Conservation (phyloP, 2,797 vertebrate genomes). For the Chloroceryle inda region DNA sequence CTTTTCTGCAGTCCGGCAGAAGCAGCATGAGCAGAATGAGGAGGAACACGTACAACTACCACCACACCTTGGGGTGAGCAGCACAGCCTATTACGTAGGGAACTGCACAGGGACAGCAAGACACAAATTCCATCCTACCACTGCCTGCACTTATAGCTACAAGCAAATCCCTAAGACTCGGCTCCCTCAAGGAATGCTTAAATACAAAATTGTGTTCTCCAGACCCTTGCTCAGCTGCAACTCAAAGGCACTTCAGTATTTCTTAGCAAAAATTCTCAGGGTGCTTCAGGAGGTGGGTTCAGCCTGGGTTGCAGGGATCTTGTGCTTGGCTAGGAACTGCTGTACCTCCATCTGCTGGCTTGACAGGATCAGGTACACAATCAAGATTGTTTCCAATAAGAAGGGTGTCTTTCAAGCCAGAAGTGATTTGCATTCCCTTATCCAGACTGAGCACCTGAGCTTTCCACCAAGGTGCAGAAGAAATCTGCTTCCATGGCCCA, state of each 20-base stretch:
- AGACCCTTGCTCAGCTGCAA: not conserved
- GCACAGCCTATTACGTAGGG: not conserved
- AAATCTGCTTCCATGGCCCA: fast-evolving
- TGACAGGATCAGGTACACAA: not conserved
- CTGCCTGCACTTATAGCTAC: not conserved
- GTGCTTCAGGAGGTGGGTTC: not conserved
- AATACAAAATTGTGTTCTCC: not conserved
- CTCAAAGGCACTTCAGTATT: not conserved
- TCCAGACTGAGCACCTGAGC: not conserved
- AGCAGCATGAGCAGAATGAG: not conserved
- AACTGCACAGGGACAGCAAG: not conserved
- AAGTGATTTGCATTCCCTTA: not conserved
- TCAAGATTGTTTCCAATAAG: not conserved
- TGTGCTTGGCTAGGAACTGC: not conserved
- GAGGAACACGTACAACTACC: not conserved
- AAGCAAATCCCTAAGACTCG: not conserved
- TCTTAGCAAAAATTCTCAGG: not conserved
- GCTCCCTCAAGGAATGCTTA: not conserved
- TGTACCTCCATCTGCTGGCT: not conserved
- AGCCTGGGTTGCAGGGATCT: not conserved
- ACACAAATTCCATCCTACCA: not conserved
- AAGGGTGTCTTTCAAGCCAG: not conserved
- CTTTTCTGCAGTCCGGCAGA: not conserved
- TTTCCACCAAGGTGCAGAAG: not conserved
- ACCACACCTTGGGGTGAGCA: not conserved